Base-by-base conservation (phyloP, 2,888 invertebrate genomes). In the Lochmaea capreae region DNA sequence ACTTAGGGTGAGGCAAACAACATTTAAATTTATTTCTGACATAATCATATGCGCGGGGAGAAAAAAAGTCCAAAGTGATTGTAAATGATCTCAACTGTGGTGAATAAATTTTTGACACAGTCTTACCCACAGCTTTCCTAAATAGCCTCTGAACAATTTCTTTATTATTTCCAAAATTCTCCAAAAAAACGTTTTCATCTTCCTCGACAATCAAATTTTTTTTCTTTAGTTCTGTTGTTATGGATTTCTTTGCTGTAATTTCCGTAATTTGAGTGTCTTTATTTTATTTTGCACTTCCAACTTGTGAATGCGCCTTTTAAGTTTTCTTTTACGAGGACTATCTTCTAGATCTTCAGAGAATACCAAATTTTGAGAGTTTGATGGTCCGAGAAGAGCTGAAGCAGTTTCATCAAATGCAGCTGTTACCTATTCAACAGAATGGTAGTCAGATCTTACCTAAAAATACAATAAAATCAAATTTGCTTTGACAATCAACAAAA, bases 1-100 rank as follows among this genome's bases (percentile, higher is more conserved):
- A 16, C 18, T 65, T 65, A 16, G 42, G 65, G 18, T 65, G 65
- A n/a, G n/a, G 49, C 18, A 65, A 65, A 49, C 65, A 65, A 65
- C 49, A 18, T 26, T 16, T 14, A 46, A 46, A 18, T 65, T 43
- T 65, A 43, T 46, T 33, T 46, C 14, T n/a, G 12, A 65, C n/a
- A 63, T 65, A 46, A 52, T 52, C 18, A n/a, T 65, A 65, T 46
- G 65, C 65, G n/a, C 22, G n/a, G 18, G 65, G 42, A 16, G 65
- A 65, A 65, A 46, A 65, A 46, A 65, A 65, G 14, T 65, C 49
- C 14, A 65, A 49, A n/a, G 65, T 39, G 39, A 65, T 18, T 65
- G n/a, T n/a, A 65, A 33, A 65, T 49, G 16, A 42, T 46, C 14
- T 9, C 26, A 46, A 42, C n/a, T 42, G 46, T 42, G n/a, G 16